A percentile compares a stretch with the other conserved stretches of the same genome.
phyloP scores from a whole-genome alignment of 2,113 vertebrate species.

The Diadophis punctatus region DNA sequence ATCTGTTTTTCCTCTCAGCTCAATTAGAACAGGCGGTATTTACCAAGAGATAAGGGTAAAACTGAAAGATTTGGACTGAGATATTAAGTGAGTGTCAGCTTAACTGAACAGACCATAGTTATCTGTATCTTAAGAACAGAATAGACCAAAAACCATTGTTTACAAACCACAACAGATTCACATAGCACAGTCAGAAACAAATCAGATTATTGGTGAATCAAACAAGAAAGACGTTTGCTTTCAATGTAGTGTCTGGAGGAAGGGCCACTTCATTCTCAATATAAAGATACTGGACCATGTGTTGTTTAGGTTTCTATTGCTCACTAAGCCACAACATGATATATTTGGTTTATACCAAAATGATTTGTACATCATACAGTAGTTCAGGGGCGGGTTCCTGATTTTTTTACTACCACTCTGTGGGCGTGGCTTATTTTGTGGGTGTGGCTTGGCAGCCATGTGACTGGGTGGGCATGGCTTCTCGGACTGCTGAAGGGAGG shows the following conservation, averaged over 20 bases:
- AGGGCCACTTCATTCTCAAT: neutral
- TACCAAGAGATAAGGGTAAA: neutral
- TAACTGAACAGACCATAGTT: neutral
- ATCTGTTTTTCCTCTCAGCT: neutral
- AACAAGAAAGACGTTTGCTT: neutral
- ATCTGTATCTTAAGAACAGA: neutral
- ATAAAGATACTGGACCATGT: neutral
- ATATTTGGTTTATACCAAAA: neutral
- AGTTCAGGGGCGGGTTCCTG: too few species aligned
- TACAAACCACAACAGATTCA: neutral
- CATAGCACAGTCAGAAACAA: neutral
- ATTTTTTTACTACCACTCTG: too few species aligned
- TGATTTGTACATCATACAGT: neutral
- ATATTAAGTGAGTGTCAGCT: neutral
- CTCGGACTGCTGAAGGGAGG: too few species aligned
- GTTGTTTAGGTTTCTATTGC: neutral
- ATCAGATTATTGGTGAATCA: neutral
- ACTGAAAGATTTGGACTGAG: neutral
- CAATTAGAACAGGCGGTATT: neutral
- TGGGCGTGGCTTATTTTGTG: too few species aligned
- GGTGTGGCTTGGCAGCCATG: too few species aligned
- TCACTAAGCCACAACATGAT: neutral
- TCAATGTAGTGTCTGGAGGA: neutral
- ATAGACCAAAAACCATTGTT: neutral
- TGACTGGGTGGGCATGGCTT: too few species aligned